phyloP scores from a whole-genome alignment of 1,140 invertebrate species.

The Delia radicum region DNA sequence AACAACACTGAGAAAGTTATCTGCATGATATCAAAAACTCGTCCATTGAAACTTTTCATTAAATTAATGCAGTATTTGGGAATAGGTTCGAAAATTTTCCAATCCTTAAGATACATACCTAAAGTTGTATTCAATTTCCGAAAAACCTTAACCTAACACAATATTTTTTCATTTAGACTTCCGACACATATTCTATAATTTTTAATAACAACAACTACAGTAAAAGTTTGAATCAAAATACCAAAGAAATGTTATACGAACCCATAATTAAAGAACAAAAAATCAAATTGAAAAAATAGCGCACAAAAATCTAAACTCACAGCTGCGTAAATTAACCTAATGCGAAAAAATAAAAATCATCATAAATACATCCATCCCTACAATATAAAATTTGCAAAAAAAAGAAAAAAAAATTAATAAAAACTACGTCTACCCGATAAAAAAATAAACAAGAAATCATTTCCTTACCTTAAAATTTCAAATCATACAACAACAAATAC shows the following conservation, averaged over 20 bases:
- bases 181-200: not conserved
- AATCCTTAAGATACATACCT: not conserved
- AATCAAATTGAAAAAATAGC: not conserved
- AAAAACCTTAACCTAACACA: not conserved
- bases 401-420: not conserved
- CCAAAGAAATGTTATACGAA: not conserved
- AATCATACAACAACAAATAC: not conserved
- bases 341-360: not conserved
- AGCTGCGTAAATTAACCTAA: not conserved
- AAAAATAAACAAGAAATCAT: constrained; percentile 1
- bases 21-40: too few species aligned
- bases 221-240: not conserved
- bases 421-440: not conserved
- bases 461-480: not conserved
- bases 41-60: too few species aligned
- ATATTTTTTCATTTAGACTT: not conserved
- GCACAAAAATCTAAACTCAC: not conserved
- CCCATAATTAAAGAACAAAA: not conserved
- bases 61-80: too few species aligned
- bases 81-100: too few species aligned
- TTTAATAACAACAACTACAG: not conserved
- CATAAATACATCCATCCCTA: not conserved
- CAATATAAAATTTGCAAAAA: not conserved
- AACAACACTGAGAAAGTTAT: too few species aligned
- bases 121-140: not conserved